Evolutionary conservation across 2,888 invertebrate genomes (phyloP).

Genomic region (Thysanoteuthis rhombus): DNA sequence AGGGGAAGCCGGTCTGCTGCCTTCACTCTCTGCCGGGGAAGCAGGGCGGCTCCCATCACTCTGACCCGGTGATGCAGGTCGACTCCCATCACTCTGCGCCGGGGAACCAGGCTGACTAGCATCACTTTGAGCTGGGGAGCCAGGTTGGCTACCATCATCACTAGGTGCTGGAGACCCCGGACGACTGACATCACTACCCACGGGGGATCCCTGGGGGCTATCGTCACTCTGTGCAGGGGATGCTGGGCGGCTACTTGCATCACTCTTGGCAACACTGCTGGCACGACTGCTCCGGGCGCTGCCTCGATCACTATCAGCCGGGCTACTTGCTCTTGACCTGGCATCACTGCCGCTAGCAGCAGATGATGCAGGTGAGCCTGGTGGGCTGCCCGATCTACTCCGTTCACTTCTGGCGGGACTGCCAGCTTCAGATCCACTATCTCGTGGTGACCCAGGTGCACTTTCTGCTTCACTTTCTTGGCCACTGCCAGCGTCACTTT

Average conservation of each 20-base stretch:
- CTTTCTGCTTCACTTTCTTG: conserved; percentile 33
- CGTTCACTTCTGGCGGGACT: conserved; percentile 36
- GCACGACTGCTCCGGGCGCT: conserved; percentile 36
- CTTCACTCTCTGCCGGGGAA: conserved; percentile 36
- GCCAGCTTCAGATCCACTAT: conserved; percentile 33
- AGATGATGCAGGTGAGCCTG: conserved; percentile 35
- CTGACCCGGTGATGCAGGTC: conserved; percentile 32
- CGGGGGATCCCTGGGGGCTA: conserved; percentile 34
- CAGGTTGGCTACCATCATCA: conserved; percentile 30
- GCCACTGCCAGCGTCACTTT: conserved; percentile 36
- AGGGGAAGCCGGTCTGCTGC: conserved; percentile 36
- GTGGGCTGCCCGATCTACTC: conserved; percentile 35
- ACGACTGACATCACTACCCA: conserved; percentile 27
- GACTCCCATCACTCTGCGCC: conserved; percentile 37
- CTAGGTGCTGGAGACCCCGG: conserved; percentile 23
- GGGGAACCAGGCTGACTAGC: conserved; percentile 36
- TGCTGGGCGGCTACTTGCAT: neutral
- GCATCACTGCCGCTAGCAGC: conserved; percentile 34
- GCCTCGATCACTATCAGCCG: conserved; percentile 1
- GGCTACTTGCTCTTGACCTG: conserved; percentile 14
- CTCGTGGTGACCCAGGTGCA: conserved; percentile 33
- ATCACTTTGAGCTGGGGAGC: conserved; percentile 33
- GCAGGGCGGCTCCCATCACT: conserved; percentile 32
- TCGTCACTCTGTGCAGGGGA: conserved; percentile 18
- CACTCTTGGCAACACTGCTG: conserved; percentile 34